Evolutionary conservation across 1,140 invertebrate genomes (phyloP), one percentile per base, ranked within the genome.

Genomic region (Heliothis virescens): DNA sequence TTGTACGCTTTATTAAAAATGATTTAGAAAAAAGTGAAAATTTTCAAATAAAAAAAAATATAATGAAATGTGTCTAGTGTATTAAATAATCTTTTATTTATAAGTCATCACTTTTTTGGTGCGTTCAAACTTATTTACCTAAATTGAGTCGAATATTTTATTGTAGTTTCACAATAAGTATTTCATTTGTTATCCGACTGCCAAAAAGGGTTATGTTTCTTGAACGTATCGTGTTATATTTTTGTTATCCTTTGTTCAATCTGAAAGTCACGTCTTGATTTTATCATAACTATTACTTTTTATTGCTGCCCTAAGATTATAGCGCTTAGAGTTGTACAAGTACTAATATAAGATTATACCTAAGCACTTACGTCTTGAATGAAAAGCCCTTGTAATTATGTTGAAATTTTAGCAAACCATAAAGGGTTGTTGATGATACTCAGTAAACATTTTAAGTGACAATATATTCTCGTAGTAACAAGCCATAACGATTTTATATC

Each of bases 401-500:
- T 41, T 41, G 34, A 41, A 41, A 41, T 41, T 41, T 41, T 5
- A 41, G 34, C 34, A 4, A 67, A 67, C 63, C n/a, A 48, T 48
- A 48, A 67, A 21, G 62, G 11, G 41, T 48, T 48, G 9, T 48
- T 48, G 16, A 18, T 41, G 41, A 48, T 10, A 11, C 63, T 52
- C 53, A 53, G 50, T 53, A 52, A 53, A 18, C 41, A 67, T 67
- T 67, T 65, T 67, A 67, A 67, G 41, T 67, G 63, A 67, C 63
- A 67, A 48, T 71, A 53, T 34, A 52, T 52, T 71, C 67, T 26
- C 50, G 3, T 48, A 71, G 48, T 71, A 71, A 71, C 67, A 71
- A 53, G 48, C 67, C 18, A 71, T 71, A 71, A 53, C 67, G 67
- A 71, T 71, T 52, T 71, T 71, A 53, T 71, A 71, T 52, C 67